These are phyloP conservation scores for Synanthedon formicaeformis DNA, from an alignment of 2,888 invertebrate species.

Conservation along the genomic window DNA sequence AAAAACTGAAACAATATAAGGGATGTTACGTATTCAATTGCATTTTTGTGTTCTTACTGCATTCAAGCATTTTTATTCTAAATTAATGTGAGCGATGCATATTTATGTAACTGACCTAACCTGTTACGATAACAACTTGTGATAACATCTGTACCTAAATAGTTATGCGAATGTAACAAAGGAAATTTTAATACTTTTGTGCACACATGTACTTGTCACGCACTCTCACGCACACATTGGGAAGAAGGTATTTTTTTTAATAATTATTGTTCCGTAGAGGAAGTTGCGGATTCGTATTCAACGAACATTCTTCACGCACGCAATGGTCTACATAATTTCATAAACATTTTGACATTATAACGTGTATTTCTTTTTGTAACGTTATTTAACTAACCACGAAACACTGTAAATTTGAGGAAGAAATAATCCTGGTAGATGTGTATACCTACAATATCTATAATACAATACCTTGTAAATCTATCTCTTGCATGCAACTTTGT, in stretches of 20 bases:
- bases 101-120: neutral
- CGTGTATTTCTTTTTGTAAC: neutral
- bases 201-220: slow-evolving; percentile 14
- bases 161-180: slow-evolving; percentile 31
- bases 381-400: neutral
- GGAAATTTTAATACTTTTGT: slow-evolving; percentile 16
- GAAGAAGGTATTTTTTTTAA: slow-evolving; percentile 19
- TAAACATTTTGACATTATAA: neutral
- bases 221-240: slow-evolving; percentile 39
- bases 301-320: slow-evolving; percentile 36
- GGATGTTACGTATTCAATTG: slow-evolving; percentile 29
- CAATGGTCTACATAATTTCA: slow-evolving; percentile 10
- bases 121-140: slow-evolving; percentile 11
- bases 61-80: slow-evolving; percentile 3
- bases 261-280: slow-evolving; percentile 46
- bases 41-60: slow-evolving; percentile 26
- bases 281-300: slow-evolving; percentile 47
- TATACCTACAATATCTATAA: too few species aligned
- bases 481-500: too few species aligned
- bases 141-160: slow-evolving; percentile 32
- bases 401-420: too few species aligned
- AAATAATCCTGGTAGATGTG: too few species aligned
- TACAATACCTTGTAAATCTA: too few species aligned
- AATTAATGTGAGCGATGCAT: slow-evolving; percentile 1
- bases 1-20: slow-evolving; percentile 17